phyloP scores from a whole-genome alignment of 2,113 vertebrate genomes.

The Phoenicopterus ruber region DNA sequence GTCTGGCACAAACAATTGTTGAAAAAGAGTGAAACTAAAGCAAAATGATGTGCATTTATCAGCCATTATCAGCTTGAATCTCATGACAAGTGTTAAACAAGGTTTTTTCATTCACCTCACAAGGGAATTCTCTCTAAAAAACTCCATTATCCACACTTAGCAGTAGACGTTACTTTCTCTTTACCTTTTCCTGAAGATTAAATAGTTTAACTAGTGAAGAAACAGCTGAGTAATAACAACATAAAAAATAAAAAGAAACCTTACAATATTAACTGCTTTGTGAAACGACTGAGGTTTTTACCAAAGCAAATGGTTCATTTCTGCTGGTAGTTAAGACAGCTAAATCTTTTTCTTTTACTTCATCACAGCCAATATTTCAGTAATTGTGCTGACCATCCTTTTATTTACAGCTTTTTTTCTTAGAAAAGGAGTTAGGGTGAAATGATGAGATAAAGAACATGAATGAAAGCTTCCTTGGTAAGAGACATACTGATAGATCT shows the following conservation, averaged over 20 bases:
- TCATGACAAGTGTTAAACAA: not conserved
- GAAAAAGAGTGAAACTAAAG: not conserved
- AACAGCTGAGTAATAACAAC: not conserved
- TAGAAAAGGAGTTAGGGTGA: not conserved
- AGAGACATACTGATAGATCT: not conserved
- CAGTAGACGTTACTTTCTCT: not conserved
- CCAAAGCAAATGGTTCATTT: not conserved
- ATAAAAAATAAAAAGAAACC: not conserved
- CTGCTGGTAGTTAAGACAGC: not conserved
- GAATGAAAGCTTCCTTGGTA: not conserved
- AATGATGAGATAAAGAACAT: not conserved
- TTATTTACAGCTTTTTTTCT: not conserved
- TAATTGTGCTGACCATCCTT: not conserved
- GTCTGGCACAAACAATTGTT: not conserved
- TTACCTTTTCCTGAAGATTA: not conserved
- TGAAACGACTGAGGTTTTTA: not conserved
- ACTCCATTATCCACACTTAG: not conserved
- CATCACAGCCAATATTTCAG: not conserved
- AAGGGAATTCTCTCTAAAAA: not conserved
- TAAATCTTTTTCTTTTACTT: not conserved
- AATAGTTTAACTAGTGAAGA: not conserved
- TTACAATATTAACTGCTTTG: not conserved
- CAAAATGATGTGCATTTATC: not conserved
- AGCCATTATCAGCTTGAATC: not conserved
- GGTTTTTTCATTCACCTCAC: not conserved